phyloP scores from a whole-genome alignment of 2,888 invertebrate species.

The Hypsopygia costalis region DNA sequence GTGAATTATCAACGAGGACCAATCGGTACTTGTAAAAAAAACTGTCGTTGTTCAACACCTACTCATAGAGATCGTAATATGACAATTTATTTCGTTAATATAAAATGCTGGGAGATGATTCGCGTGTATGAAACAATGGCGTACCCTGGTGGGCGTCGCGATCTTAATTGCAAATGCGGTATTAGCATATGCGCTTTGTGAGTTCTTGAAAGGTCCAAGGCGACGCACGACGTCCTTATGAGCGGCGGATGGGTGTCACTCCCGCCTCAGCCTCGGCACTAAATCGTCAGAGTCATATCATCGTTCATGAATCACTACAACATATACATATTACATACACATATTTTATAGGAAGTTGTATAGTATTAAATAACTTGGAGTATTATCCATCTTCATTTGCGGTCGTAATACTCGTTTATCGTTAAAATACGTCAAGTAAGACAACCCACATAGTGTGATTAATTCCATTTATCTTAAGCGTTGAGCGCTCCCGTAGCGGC shows the following conservation, averaged over 20 bases:
- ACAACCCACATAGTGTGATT: not conserved
- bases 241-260: constrained; percentile 38
- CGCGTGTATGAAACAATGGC: constrained; percentile 61
- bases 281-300: constrained; percentile 16
- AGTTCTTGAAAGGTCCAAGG: constrained; percentile 67
- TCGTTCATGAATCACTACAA: constrained; percentile 1
- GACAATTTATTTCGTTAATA: constrained; percentile 27
- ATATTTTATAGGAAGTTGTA: constrained; percentile 2
- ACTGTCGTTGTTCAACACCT: not conserved
- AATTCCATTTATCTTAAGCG: not conserved
- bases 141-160: constrained; percentile 63
- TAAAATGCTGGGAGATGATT: constrained; percentile 43
- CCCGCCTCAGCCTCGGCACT: constrained; percentile 10
- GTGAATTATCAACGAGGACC: not conserved
- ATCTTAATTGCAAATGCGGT: constrained; percentile 75
- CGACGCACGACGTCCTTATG: constrained; percentile 50
- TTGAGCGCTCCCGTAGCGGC: not conserved
- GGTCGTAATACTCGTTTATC: not conserved
- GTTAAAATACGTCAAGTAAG: not conserved
- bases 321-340: not conserved
- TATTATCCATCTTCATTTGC: constrained; percentile 5
- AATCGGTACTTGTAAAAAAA: not conserved
- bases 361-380: not conserved
- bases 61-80: constrained; percentile 1
- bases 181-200: constrained; percentile 76